A percentile compares a stretch with the other conserved stretches of the same genome.
Evolutionary conservation across 1,140 invertebrate species (phyloP).

Genomic region (Meloidogyne hapla): DNA sequence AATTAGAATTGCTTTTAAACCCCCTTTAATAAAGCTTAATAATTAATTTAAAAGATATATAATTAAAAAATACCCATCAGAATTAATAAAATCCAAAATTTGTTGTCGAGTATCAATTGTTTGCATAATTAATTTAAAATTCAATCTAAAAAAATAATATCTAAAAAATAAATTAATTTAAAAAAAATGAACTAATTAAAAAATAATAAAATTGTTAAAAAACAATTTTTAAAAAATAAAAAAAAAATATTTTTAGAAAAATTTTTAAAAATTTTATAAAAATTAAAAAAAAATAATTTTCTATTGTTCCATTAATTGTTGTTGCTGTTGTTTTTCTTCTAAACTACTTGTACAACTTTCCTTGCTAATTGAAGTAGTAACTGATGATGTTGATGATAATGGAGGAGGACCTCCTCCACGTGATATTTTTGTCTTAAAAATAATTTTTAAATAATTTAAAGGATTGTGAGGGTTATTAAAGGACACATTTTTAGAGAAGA

Average conservation of each 20-base stretch:
- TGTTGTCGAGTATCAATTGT: not conserved
- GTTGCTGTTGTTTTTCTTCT: too few relatives aligned
- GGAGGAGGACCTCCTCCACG: not conserved
- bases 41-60: not conserved
- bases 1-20: too few relatives aligned
- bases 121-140: not conserved
- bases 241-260: not conserved
- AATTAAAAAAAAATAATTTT: not conserved
- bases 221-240: not conserved
- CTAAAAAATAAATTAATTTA: not conserved
- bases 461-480: too few relatives aligned
- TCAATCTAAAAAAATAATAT: not conserved
- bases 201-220: not conserved
- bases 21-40: too few relatives aligned
- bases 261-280: not conserved
- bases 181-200: not conserved
- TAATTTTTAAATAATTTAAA: not conserved
- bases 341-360: not conserved
- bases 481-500: too few relatives aligned
- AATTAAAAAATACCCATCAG: not conserved
- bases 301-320: too few relatives aligned
- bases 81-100: not conserved
- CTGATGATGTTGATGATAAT: not conserved
- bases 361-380: not conserved
- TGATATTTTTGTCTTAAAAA: not conserved